Conservation (phyloP, 37 sponge, comb jelly and placozoan species). For the Beroe forskalii region DNA sequence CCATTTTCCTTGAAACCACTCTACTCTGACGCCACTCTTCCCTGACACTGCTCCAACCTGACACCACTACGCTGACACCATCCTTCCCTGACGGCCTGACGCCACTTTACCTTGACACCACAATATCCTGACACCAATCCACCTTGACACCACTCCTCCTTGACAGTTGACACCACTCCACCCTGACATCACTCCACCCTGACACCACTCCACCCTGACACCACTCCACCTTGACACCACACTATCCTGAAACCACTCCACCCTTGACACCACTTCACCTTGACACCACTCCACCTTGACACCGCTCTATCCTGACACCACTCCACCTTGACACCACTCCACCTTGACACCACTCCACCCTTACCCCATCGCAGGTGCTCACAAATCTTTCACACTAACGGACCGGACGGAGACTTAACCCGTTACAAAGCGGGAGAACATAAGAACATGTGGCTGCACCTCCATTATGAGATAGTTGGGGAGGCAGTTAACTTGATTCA, state of each 20-base stretch:
- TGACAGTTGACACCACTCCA: background rate
- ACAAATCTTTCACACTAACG: slow-evolving; percentile 18
- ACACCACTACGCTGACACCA: too few species aligned
- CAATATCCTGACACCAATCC: background rate
- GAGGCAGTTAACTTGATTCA: background rate
- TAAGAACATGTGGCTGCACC: background rate
- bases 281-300: background rate
- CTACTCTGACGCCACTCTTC: too few species aligned
- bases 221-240: background rate
- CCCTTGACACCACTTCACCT: background rate
- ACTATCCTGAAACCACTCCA: too few species aligned
- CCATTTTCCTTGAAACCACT: too few species aligned
- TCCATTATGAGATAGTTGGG: background rate
- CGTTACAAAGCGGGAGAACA: background rate
- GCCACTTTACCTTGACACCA: background rate
- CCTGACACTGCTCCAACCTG: too few species aligned
- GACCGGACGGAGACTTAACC: background rate
- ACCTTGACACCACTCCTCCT: background rate
- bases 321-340: background rate
- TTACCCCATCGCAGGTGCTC: background rate
- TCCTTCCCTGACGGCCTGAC: too few species aligned
- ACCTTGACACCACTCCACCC: background rate
- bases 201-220: background rate
- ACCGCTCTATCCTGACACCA: background rate
- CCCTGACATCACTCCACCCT: background rate